Evolutionary conservation across 2,797 vertebrate genomes (phyloP).

Genomic region (Labroides dimidiatus): DNA sequence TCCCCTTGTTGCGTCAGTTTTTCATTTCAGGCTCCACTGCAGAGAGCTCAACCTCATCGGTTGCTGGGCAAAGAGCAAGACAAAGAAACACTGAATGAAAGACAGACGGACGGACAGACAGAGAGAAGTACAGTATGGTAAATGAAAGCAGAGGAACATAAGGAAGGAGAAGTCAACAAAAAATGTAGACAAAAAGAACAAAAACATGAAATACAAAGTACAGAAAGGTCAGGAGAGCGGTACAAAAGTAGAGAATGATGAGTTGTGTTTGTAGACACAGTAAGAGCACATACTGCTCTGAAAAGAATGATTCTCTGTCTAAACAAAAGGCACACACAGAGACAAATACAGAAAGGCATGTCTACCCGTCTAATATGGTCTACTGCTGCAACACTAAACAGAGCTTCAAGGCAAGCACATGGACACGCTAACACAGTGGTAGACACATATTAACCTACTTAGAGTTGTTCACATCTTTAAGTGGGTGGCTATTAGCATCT

Average conservation of each 20-base stretch:
- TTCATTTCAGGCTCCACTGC: constrained; percentile 79
- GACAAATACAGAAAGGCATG: constrained; percentile 29
- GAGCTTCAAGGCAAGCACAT: constrained; percentile 25
- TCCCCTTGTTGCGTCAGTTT: constrained; percentile 63
- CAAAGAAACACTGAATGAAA: constrained; percentile 35
- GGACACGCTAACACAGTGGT: constrained; percentile 25
- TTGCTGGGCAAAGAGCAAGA: constrained; percentile 52
- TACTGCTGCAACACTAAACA: constrained; percentile 42
- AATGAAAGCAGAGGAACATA: background rate
- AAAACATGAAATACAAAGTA: constrained; percentile 3
- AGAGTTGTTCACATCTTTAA: background rate
- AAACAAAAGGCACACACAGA: constrained; percentile 14
- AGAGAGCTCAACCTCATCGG: constrained; percentile 51
- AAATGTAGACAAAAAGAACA: background rate
- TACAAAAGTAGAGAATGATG: constrained; percentile 27
- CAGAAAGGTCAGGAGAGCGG: constrained; percentile 1
- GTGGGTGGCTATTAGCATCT: too few relatives aligned
- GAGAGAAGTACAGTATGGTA: constrained; percentile 8
- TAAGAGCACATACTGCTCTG: constrained; percentile 11
- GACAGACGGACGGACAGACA: constrained; percentile 18
- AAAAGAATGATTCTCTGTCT: constrained; percentile 40
- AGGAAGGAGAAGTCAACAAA: constrained; percentile 2
- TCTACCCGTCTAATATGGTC: constrained; percentile 58
- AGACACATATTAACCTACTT: constrained; percentile 22
- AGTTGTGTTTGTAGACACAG: constrained; percentile 43